Evolutionary conservation across 1,140 invertebrate genomes (phyloP), one percentile per base, ranked within the genome.

Genomic region (Eumeta japonica): DNA sequence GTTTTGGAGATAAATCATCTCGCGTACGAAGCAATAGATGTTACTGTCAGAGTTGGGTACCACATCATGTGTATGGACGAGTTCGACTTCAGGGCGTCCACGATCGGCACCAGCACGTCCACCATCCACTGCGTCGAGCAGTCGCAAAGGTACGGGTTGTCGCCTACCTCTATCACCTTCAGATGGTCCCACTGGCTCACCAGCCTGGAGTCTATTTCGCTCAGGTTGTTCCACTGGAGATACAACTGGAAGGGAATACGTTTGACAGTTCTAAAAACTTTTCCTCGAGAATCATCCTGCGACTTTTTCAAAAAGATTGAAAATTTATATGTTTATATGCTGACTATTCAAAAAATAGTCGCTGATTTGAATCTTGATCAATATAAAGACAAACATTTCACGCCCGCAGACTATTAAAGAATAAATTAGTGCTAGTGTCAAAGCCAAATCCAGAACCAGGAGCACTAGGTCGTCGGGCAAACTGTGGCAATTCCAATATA

Each of bases 141-240:
- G 59, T 89, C 86, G 52, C 88, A 91, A 16, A 77, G 67, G 84
- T 81, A 91, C 1, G 83, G 81, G 58, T 91, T 91, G 34, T 79
- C 78, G 20, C 74, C 73, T 10, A 90, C 68, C 47, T 86, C 81
- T 18, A 90, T 50, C 34, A 75, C 66, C 13, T 79, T 62, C 9
- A 90, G 55, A 13, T 71, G 63, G 45, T 88, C 83, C 88, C 87
- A 90, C 38, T 79, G 71, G 14, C 67, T 65, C 0, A 89, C 39
- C 2, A 88, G 57, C 18, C 70, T 50, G 13, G 62, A 59, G 30
- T 85, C 81, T 13, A 90, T 55, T 43, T 77, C 77, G 2, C 77
- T 63, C 10, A 90, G 51, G 40, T 83, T 81, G 59, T 89, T 89
- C 39, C 85, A 80, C 32, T 80, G 77, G 13, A 89, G 55, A 51